Evolutionary conservation across 2,113 vertebrate genomes (phyloP), one percentile per base, ranked within the genome.

Genomic region (Cranoglanis bouderius): DNA sequence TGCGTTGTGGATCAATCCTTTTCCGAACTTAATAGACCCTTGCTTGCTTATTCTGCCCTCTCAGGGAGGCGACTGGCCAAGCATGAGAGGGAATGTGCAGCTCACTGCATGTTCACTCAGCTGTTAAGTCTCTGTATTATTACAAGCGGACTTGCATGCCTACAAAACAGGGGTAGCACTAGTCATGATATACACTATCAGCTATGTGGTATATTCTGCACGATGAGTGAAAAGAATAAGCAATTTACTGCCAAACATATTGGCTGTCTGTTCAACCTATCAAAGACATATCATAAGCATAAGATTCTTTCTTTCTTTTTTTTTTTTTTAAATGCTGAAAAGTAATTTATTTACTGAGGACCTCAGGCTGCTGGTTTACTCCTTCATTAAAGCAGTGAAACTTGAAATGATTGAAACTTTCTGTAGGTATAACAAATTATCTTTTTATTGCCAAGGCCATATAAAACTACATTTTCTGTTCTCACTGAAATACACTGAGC

Each of bases 61-160:
- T 86, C 16, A 61, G 57, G 61, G 84, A 67, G n/a, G 82, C 19
- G 84, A 88, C 84, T 85, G 49, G 63, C 86, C 57, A 85, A 65
- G 87, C 74, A 82, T 57, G 51, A 29, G 57, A 72, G 53, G 16
- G 59, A 85, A 81, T 80, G 55, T 81, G 82, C 89, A 89, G 85
- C 85, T 85, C 70, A 90, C 88, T 91, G 89, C 83, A 88, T 74
- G 65, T 87, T 87, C 88, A 82, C 75, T 91, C 88, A 87, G 85
- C 80, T 85, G 77, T 75, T 86, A 89, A 90, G 63, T 65, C 82
- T 90, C 81, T 40, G 75, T 78, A 53, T 81, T 89, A 85, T 85
- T 89, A 84, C 81, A 57, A 63, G 21, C 49, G 57, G 84, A 77
- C 74, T 46, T 49, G 67, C 74, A 88, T 13, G 53, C 65, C 21